A percentile compares a stretch with the other conserved stretches of the same genome.
These are phyloP conservation scores for Poeciliopsis presidionis DNA, from an alignment of 2,797 vertebrate species.

Conservation along the genomic window DNA sequence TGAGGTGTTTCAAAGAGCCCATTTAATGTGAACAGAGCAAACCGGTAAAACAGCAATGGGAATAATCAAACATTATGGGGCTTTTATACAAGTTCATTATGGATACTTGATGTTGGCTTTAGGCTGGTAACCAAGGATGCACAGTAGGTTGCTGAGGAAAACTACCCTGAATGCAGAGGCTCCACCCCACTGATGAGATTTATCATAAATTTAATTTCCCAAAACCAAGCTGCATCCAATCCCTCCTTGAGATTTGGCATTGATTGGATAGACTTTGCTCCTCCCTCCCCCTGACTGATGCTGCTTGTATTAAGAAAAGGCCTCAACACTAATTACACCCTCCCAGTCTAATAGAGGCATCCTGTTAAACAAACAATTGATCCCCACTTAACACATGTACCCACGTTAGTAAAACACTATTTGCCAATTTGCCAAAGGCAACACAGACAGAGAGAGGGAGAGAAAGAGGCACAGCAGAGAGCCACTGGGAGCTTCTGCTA, in stretches of 20 bases:
- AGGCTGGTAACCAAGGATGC: conserved; percentile 77
- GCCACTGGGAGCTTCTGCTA: conserved; percentile 63
- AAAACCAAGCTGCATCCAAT: conserved; percentile 75
- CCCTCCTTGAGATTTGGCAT: conserved; percentile 81
- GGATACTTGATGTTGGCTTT: conserved; percentile 79
- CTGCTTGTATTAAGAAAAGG: conserved; percentile 76
- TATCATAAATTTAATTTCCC: conserved; percentile 81
- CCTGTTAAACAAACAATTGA: conserved; percentile 88
- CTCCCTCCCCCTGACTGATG: conserved; percentile 52
- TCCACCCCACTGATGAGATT: conserved; percentile 70
- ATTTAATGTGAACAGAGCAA: conserved; percentile 83
- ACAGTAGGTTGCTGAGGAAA: conserved; percentile 79
- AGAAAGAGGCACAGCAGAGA: conserved; percentile 56
- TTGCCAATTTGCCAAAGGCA: conserved; percentile 92
- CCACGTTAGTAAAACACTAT: conserved; percentile 87
- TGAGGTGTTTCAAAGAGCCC: conserved; percentile 75
- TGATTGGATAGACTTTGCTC: conserved; percentile 75
- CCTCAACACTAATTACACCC: conserved; percentile 86
- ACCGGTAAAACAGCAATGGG: conserved; percentile 79
- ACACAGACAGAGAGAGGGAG: conserved; percentile 65
- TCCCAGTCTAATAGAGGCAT: conserved; percentile 85
- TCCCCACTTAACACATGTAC: conserved; percentile 85
- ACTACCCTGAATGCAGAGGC: conserved; percentile 73
- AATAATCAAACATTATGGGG: conserved; percentile 81
- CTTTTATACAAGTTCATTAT: conserved; percentile 82